Percentiles rank a stretch among this genome's conserved stretches.
Conservation (phyloP, 2,797 vertebrate genomes). For the Perdix hodgsoniae region DNA sequence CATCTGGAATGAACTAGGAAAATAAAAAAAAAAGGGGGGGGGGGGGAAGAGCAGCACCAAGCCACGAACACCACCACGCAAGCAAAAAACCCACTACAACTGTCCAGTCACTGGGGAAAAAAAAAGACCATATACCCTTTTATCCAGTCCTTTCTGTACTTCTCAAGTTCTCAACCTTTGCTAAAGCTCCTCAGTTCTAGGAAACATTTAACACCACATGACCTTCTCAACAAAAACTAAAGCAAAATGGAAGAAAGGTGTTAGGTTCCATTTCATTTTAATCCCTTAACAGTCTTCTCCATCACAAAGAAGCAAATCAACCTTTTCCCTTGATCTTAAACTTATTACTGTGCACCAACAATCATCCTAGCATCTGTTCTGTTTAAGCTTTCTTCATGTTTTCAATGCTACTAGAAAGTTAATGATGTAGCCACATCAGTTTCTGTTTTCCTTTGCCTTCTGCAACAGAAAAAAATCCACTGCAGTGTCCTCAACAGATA, state of each 20-base stretch:
- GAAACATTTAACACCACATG: background rate
- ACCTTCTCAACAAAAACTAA: background rate
- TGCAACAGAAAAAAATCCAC: background rate
- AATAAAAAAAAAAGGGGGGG: no score
- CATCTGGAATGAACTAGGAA: background rate
- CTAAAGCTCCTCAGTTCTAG: background rate
- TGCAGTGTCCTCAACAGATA: background rate
- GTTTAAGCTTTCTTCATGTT: background rate
- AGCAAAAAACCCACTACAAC: background rate
- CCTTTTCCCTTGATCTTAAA: background rate
- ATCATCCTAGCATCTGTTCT: background rate
- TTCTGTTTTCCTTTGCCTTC: background rate
- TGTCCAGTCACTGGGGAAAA: background rate
- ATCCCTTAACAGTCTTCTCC: background rate
- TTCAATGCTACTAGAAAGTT: background rate
- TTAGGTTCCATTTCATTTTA: background rate
- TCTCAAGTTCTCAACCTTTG: background rate
- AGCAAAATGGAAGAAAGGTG: background rate
- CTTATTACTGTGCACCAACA: no score
- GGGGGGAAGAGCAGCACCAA: background rate
- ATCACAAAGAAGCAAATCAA: background rate
- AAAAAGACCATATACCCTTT: background rate
- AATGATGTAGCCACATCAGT: background rate
- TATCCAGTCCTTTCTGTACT: background rate
- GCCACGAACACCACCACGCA: background rate